Percentiles rank a stretch among this genome's conserved stretches.
These are phyloP conservation scores for Macrostomum cliftonense DNA, from an alignment of 2,888 invertebrate species.

Conservation along the genomic window DNA sequence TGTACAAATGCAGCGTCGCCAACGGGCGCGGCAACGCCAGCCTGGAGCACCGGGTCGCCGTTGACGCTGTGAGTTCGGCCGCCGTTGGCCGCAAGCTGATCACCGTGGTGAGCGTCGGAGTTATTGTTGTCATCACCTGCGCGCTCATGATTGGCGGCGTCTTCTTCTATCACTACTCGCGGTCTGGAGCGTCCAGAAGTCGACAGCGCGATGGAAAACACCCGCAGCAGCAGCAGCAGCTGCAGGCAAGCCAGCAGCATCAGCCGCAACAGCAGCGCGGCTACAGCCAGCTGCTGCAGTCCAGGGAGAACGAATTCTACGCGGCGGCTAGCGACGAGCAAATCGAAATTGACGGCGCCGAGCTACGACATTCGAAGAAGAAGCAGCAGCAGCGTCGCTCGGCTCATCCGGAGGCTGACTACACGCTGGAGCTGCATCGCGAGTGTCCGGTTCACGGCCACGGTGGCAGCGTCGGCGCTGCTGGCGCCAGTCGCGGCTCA, in stretches of 20 bases:
- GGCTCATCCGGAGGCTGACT: neutral
- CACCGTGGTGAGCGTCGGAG: too few species aligned
- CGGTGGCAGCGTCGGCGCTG: neutral
- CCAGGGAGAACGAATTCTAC: too few species aligned
- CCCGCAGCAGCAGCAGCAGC: neutral
- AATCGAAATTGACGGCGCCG: neutral
- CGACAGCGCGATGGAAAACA: too few species aligned
- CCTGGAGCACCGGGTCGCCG: too few species aligned
- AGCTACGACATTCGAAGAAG: neutral
- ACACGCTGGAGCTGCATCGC: neutral
- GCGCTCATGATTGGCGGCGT: too few species aligned
- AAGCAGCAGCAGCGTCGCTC: neutral
- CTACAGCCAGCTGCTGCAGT: neutral
- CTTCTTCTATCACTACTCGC: conserved; percentile 4
- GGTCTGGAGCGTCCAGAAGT: neutral
- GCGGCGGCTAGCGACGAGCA: neutral
- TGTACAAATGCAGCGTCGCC: conserved; percentile 7
- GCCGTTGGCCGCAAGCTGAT: too few species aligned
- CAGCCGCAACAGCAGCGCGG: neutral
- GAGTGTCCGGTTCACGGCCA: neutral
- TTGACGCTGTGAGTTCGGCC: too few species aligned
- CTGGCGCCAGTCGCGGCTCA: neutral
- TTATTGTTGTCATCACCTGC: too few species aligned
- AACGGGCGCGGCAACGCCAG: conserved; percentile 5
- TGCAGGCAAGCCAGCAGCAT: neutral